A percentile compares a stretch with the other conserved stretches of the same genome.
Evolutionary conservation across 2,797 vertebrate genomes (phyloP).

Genomic region (Schizothorax lantsangensis): DNA sequence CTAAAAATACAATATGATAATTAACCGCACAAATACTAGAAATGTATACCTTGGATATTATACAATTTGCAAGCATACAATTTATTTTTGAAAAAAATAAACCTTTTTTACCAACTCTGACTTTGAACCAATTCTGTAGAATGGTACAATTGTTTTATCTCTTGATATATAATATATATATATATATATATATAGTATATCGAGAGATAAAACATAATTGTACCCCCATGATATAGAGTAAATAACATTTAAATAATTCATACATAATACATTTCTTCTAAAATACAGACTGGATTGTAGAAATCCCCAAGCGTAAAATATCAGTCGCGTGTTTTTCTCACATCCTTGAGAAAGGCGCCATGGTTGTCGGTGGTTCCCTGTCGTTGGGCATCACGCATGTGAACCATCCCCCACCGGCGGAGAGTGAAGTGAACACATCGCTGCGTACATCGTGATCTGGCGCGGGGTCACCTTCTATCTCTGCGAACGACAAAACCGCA

Average conservation of each 20-base stretch:
- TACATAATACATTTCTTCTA: neutral
- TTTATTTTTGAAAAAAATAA: too few species aligned
- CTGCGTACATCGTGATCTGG: slow-evolving; percentile 79
- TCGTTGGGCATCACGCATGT: neutral
- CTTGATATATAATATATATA: too few species aligned
- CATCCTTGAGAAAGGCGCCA: neutral
- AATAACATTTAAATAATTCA: neutral
- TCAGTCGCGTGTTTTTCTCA: neutral
- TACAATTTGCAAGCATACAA: too few species aligned
- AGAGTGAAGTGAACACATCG: slow-evolving; percentile 73
- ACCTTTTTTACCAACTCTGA: too few species aligned
- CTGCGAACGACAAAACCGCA: slow-evolving; percentile 66
- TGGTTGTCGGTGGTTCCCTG: neutral
- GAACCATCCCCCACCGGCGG: slow-evolving; percentile 71
- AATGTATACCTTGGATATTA: too few species aligned
- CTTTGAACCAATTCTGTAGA: too few species aligned
- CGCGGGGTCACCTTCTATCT: slow-evolving; percentile 84
- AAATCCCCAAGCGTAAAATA: neutral
- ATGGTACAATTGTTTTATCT: too few species aligned
- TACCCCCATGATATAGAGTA: neutral
- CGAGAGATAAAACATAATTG: neutral
- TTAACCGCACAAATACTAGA: too few species aligned
- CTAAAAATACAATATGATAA: too few species aligned
- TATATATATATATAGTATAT: too few species aligned
- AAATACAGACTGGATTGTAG: neutral